Percentiles rank a stretch among this genome's conserved stretches.
Evolutionary conservation across 2,888 invertebrate species (phyloP).

Genomic region (Drosophila acutilabella): DNA sequence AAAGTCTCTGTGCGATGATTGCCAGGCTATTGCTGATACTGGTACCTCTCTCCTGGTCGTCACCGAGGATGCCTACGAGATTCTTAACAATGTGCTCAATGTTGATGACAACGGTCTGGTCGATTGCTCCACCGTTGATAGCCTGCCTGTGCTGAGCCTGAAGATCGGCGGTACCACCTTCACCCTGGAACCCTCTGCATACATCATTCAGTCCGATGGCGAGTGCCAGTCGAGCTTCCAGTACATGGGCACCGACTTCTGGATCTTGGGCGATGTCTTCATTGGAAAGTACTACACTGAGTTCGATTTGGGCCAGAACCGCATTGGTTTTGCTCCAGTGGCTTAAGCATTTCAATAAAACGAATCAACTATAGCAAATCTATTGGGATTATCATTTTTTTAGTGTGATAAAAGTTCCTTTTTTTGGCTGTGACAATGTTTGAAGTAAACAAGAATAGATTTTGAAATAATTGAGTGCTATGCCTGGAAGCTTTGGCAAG

Average conservation of each 20-base stretch:
- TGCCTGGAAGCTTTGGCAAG: too few relatives aligned
- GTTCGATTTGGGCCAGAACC: constrained; percentile 94
- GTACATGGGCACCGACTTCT: constrained; percentile 92
- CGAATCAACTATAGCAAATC: constrained; percentile 3
- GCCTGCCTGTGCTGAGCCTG: constrained; percentile 92
- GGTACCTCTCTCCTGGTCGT: constrained; percentile 97
- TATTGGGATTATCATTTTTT: constrained; percentile 1
- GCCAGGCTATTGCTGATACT: constrained; percentile 94
- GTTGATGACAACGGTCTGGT: constrained; percentile 85
- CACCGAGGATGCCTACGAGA: constrained; percentile 34
- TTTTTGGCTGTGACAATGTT: background rate
- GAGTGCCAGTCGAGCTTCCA: constrained; percentile 96
- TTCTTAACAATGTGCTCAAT: constrained; percentile 34
- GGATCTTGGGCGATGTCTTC: constrained; percentile 99
- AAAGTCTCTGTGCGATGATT: constrained; percentile 85
- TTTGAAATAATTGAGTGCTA: too few relatives aligned
- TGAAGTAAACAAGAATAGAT: background rate
- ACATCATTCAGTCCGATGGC: constrained; percentile 88
- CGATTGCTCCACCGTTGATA: constrained; percentile 91
- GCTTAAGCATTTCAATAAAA: constrained; percentile 81
- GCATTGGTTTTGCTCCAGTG: constrained; percentile 93
- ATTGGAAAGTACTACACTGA: constrained; percentile 97
- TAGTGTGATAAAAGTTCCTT: background rate
- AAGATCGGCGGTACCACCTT: constrained; percentile 90
- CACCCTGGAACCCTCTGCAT: constrained; percentile 91